These are phyloP conservation scores for Gymnosoma rotundatum DNA, from an alignment of 2,888 invertebrate genomes.

Conservation along the genomic window DNA sequence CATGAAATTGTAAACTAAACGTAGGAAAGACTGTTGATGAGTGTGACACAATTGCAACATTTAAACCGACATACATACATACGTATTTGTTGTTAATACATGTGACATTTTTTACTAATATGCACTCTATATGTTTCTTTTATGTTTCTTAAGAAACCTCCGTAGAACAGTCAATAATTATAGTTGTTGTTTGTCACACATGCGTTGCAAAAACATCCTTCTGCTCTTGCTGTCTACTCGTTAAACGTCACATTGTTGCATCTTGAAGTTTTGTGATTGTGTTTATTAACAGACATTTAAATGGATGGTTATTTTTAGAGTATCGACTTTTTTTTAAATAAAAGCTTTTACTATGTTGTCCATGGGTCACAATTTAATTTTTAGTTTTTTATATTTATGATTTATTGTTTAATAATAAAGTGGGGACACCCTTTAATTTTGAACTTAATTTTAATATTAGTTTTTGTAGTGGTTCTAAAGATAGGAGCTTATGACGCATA, in stretches of 20 bases:
- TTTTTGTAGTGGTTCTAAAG: too few relatives aligned
- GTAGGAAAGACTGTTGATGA: constrained; percentile 72
- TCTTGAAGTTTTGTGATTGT: constrained; percentile 13
- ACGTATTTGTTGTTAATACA: background rate
- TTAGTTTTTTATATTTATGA: too few relatives aligned
- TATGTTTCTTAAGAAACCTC: constrained; percentile 43
- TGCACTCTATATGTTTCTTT: constrained; percentile 10
- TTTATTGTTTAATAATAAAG: too few relatives aligned
- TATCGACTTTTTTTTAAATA: too few relatives aligned
- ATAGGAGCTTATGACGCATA: too few relatives aligned
- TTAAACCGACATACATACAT: background rate
- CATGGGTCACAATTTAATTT: too few relatives aligned
- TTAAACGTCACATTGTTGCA: constrained; percentile 63
- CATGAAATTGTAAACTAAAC: constrained; percentile 81
- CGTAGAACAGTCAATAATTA: constrained; percentile 29
- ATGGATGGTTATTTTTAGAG: background rate
- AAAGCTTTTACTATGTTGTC: too few relatives aligned
- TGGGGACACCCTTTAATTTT: too few relatives aligned
- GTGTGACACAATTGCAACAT: constrained; percentile 74
- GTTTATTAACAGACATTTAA: constrained; percentile 24
- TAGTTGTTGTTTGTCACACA: constrained; percentile 65
- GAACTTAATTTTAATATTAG: too few relatives aligned
- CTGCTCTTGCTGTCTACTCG: constrained; percentile 26
- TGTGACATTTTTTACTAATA: constrained; percentile 27
- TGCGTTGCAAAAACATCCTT: constrained; percentile 68